Conservation (phyloP, 2,797 vertebrate genomes). For the Amniataba percoides region DNA sequence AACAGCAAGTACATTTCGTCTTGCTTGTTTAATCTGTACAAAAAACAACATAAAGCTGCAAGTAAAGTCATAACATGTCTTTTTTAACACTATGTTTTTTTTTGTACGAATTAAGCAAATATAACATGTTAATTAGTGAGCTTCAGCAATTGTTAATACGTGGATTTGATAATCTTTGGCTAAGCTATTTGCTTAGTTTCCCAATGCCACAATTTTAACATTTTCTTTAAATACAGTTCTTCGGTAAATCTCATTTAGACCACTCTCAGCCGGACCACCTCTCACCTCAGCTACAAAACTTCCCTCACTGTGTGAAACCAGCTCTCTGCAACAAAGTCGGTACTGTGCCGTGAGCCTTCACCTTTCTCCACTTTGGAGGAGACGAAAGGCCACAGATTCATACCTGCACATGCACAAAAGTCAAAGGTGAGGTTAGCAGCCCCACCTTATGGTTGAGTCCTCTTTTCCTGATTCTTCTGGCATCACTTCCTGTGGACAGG, state of each 20-base stretch:
- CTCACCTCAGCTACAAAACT: conserved; percentile 63
- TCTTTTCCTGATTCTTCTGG: conserved; percentile 82
- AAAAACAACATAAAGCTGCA: neutral
- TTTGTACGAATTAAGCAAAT: neutral
- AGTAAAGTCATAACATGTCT: neutral
- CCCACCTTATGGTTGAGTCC: conserved; percentile 86
- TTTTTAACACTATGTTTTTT: too few species aligned
- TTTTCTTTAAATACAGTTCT: neutral
- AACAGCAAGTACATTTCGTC: too few species aligned
- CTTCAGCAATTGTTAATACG: neutral
- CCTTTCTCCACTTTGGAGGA: conserved; percentile 29
- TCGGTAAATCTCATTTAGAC: neutral
- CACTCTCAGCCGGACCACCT: conserved; percentile 34
- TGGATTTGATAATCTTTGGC: neutral
- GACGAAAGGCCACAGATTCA: neutral
- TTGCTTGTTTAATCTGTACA: neutral
- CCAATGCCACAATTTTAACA: too few species aligned
- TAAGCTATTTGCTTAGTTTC: neutral
- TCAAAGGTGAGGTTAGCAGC: conserved; percentile 36
- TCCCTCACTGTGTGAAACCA: conserved; percentile 53
- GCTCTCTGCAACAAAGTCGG: conserved; percentile 46
- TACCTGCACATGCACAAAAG: conserved; percentile 1
- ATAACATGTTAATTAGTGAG: neutral
- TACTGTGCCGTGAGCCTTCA: conserved; percentile 57
- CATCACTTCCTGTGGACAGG: conserved; percentile 75